Base-by-base conservation (phyloP, 2,113 vertebrate species). In the Myrmophylax atrothorax region DNA sequence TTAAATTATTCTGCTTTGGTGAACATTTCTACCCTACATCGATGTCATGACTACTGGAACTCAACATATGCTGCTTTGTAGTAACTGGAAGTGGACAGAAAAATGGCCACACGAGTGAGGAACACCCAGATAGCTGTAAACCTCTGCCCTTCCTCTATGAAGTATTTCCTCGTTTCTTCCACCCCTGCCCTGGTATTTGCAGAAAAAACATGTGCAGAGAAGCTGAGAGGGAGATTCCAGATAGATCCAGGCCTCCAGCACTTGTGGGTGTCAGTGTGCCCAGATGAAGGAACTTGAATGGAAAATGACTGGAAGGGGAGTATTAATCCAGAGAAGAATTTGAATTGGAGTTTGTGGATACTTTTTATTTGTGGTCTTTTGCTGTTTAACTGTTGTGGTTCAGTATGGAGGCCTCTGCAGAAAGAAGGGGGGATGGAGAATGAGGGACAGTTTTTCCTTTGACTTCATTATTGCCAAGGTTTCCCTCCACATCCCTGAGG, bases 291-390 rank as follows among this genome's bases (percentile, higher is more conserved):
- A 93, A 15, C 56, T 68, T 35, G n/a, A 50, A 68, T 49, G 87
- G 90, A 72, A 89, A 89, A 91, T 79, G 62, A 68, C 81, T 93
- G 56, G 75, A 87, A 84, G 75, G 62, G 66, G 33, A 82, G 35
- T 38, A 33, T 82, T 87, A 84, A 55, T 80, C 70, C 33, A 55
- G 44, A 46, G 24, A 84, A 73, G 62, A 86, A 86, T 84, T 58
- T 59, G 82, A 76, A 60, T 7, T 58, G 62, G 49, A 82, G 46
- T 89, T 93, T 77, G 52, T 89, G 90, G 55, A 81, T 77, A 66
- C 38, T 89, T 90, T 70, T 79, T 93, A 40, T 93, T 91, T 95
- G 70, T 72, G 79, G 69, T 78, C 66, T 92, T 94, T 40, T 66
- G 37, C 64, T 84, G 26, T 84, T 2, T 75, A 75, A 78, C 37